Evolutionary conservation across 2,113 vertebrate species (phyloP), one percentile per base, ranked within the genome.

Genomic region (Podarcis muralis): DNA sequence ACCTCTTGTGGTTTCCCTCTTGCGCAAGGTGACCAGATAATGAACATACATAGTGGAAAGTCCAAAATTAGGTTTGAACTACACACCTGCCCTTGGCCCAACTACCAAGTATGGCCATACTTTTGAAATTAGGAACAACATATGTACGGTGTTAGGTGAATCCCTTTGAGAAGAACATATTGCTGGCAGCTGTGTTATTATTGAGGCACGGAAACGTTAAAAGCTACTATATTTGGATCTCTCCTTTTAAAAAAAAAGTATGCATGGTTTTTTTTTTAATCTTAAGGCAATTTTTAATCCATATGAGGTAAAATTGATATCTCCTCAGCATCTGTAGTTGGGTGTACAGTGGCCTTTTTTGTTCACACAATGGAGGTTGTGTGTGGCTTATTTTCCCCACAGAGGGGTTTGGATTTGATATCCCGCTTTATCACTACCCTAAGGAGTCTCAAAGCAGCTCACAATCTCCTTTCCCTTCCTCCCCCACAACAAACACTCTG

Each of bases 151-250:
- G 65, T 68, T 91, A 12, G 16, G 3, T 32, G 65, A 94, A 88
- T 1, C 66, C 23, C 90, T 93, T 92, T 94, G 87, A 90, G 87
- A 92, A 93, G 85, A 91, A 91, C 91, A 95, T 83, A 87, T 84
- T 95, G 88, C 89, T 88, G 91, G 85, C 93, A 96, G 94, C 89
- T 96, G 94, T 92, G 93, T 87, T 87, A 87, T 90, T 94, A 5
- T 0, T 79, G 86, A 88, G 16, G 72, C 91, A 81, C 65, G 87
- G 83, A 92, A 92, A 88, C 81, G 88, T 91, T 88, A 66, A 89
- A 94, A 94, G 81, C 82, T 88, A 62, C 9, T 92, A 83, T 94
- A 92, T 93, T 93, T 95, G 90, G 91, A 87, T 91, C 87, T n/a
- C 81, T 30, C 65, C 11, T 25, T 71, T 88, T 48, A 7, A 43